Evolutionary conservation across 2,113 vertebrate genomes (phyloP).

Genomic region (Silurus meridionalis): DNA sequence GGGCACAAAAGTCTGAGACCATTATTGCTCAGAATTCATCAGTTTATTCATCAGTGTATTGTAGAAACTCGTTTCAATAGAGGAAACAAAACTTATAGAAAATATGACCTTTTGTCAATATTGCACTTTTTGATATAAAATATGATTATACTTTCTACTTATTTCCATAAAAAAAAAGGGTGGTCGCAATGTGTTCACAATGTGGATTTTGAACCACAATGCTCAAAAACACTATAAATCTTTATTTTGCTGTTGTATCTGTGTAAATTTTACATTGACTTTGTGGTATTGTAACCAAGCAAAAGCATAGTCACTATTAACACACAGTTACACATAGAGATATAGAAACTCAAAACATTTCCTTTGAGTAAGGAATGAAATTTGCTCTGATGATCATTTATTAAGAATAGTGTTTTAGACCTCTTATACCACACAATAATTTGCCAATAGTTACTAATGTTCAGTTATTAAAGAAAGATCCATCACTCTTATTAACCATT

Average conservation of each 20-base stretch:
- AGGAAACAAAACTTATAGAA: too few relatives aligned
- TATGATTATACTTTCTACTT: too few relatives aligned
- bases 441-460: neutral
- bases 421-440: neutral
- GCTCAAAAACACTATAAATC: neutral
- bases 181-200: too few relatives aligned
- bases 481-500: neutral
- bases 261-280: neutral
- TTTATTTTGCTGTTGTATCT: neutral
- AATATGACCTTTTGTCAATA: too few relatives aligned
- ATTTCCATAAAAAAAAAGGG: too few relatives aligned
- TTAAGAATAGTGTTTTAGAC: neutral
- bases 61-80: too few relatives aligned
- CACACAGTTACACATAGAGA: constrained; percentile 5
- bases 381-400: neutral
- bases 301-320: neutral
- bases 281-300: neutral
- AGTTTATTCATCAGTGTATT: too few relatives aligned
- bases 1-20: too few relatives aligned
- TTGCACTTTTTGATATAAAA: too few relatives aligned
- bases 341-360: constrained; percentile 23
- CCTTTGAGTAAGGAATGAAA: neutral
- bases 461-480: neutral
- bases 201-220: neutral
- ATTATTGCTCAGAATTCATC: neutral